Percentiles rank a stretch among this genome's conserved stretches.
phyloP scores from a whole-genome alignment of 2,888 invertebrate genomes.

The Argynnis bischoffii region DNA sequence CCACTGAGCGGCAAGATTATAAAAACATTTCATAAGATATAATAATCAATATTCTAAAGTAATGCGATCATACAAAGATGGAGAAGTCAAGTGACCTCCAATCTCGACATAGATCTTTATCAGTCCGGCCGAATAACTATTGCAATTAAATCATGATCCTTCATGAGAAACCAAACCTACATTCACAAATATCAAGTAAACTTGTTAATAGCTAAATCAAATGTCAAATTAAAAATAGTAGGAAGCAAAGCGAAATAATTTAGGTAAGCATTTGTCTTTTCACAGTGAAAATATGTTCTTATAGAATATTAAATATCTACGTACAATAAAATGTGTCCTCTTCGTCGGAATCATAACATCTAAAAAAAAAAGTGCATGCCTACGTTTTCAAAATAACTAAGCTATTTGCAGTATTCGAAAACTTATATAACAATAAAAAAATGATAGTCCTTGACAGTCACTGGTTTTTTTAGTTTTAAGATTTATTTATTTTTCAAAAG shows the following conservation, averaged over 20 bases:
- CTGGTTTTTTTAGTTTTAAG: too few relatives aligned
- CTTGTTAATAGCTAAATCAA: conserved; percentile 3
- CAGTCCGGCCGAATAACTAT: conserved; percentile 56
- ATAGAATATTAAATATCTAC: too few relatives aligned
- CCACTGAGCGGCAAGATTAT: too few relatives aligned
- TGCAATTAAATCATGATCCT: conserved; percentile 68
- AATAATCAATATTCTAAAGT: conserved; percentile 10
- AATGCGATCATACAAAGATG: conserved; percentile 45
- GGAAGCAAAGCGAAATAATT: background rate
- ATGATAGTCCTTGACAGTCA: too few relatives aligned
- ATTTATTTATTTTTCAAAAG: too few relatives aligned
- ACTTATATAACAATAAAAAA: too few relatives aligned
- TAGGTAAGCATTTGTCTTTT: background rate
- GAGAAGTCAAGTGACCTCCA: conserved; percentile 58
- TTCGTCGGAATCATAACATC: too few relatives aligned
- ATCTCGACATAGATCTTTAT: conserved; percentile 57
- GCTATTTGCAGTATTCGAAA: too few relatives aligned
- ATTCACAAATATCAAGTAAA: conserved; percentile 19
- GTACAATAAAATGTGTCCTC: too few relatives aligned
- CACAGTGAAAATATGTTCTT: background rate
- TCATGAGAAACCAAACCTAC: conserved; percentile 37
- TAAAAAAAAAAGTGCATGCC: too few relatives aligned
- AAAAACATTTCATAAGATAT: background rate
- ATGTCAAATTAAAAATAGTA: conserved; percentile 5
- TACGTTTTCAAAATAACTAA: too few relatives aligned